Base-by-base conservation (phyloP, 2,888 invertebrate genomes). In the Neria commutata region DNA sequence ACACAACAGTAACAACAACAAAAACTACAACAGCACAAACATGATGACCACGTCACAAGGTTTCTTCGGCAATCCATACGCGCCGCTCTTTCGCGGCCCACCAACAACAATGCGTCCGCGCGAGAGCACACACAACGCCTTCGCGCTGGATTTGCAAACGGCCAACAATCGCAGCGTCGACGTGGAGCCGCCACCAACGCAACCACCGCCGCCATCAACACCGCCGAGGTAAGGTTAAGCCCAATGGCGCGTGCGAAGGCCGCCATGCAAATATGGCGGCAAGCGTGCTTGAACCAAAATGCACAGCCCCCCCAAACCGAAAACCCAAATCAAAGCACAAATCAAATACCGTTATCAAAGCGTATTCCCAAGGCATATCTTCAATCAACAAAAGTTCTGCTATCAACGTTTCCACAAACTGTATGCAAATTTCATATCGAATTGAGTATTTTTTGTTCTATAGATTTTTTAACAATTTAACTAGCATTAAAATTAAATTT, bases 31-130 rank as follows among this genome's bases (percentile, higher is more conserved):
- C 42, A 19, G 5, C 5, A 37, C 4, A 6, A 74, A 73, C 59
- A 80, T 81, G 79, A 80, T 80, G 80, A 71, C 81, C 60, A 79
- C 79, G 63, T 78, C 76, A 58, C 78, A 80, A 63, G 80, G 78
- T 69, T 79, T 81, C 64, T 81, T 80, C 65, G 79, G 79, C 65
- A 76, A 81, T 73, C 81, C 81, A 42, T 81, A 81, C 67, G 77
- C 79, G 29, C n/a, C n/a, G n/a, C 71, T 78, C 24, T 76, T 80
- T 57, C 80, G 78, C 29, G 79, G 79, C 14, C 79, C 81, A 54
- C 77, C 79, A 19, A 74, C 79, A 50, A 74, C 78, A 58, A 61
- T 81, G 74, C 73, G 81, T 25, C 79, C 81, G 24, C 72, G 76
- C 1, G 79, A 75, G 53, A 80, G 77, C 42, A 77, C 81, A 24